Conservation (phyloP, 2,113 vertebrate species). For the Corythaixoides concolor region DNA sequence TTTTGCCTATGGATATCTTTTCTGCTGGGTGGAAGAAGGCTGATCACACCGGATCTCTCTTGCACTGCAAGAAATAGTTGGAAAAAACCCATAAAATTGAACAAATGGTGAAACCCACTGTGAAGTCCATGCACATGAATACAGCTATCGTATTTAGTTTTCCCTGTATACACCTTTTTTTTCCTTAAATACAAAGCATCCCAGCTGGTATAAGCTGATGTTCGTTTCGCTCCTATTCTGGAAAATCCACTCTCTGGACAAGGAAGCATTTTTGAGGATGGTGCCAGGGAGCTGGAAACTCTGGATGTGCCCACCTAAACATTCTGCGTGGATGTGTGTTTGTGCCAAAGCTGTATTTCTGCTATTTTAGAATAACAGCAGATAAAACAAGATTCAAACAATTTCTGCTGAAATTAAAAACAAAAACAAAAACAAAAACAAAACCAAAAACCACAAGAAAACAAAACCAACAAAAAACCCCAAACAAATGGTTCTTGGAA, state of each 20-base stretch:
- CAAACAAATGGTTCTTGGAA: neutral
- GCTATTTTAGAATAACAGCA: fast-evolving
- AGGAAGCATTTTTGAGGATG: neutral
- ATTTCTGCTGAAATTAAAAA: neutral
- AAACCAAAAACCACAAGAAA: too few relatives aligned
- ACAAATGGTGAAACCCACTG: too few relatives aligned
- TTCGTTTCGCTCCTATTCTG: neutral
- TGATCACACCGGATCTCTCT: too few relatives aligned
- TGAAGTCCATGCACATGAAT: neutral
- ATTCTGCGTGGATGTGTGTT: fast-evolving
- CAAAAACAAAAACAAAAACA: neutral
- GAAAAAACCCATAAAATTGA: too few relatives aligned
- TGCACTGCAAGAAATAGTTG: too few relatives aligned
- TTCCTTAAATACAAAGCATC: neutral
- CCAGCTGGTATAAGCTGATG: neutral
- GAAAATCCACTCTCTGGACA: neutral
- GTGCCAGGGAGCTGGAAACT: neutral
- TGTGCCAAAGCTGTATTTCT: neutral
- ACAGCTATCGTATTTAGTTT: neutral
- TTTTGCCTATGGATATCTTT: neutral
- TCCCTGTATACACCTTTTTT: neutral
- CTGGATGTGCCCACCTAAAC: neutral
- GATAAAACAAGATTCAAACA: neutral
- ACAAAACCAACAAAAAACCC: too few relatives aligned
- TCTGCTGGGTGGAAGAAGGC: neutral